These are phyloP conservation scores for Zele albiditarsus DNA, from an alignment of 2,888 invertebrate species.

Conservation along the genomic window DNA sequence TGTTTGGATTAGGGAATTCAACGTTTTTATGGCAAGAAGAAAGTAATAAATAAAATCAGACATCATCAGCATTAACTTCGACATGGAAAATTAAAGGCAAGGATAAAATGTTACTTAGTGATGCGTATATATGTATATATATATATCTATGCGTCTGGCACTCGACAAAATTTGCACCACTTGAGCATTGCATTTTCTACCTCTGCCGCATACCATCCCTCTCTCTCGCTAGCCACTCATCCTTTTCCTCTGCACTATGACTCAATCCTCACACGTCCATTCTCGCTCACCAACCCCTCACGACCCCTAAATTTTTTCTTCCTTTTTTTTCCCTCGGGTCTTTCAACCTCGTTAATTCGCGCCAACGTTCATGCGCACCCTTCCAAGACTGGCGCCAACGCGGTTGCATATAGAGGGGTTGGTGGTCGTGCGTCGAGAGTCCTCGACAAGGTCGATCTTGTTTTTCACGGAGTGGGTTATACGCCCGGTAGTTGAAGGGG, in stretches of 20 bases:
- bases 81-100: background rate
- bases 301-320: constrained; percentile 19
- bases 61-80: background rate
- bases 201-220: background rate
- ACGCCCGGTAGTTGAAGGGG: background rate
- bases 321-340: constrained; percentile 15
- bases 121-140: background rate
- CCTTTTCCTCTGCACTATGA: too few species aligned
- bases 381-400: constrained; percentile 41
- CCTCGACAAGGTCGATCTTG: constrained; percentile 36
- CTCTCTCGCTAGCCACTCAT: constrained; percentile 8
- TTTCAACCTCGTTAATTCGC: constrained; percentile 43
- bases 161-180: constrained; percentile 24
- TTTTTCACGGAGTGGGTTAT: constrained; percentile 31
- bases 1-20: too few species aligned
- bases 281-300: background rate
- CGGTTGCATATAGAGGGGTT: constrained; percentile 26
- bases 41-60: too few species aligned
- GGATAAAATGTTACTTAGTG: background rate
- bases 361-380: constrained; percentile 32
- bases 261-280: constrained; percentile 3
- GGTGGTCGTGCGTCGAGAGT: constrained; percentile 24
- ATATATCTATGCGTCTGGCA: background rate
- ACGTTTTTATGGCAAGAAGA: too few species aligned
- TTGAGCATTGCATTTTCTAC: constrained; percentile 8